These are phyloP conservation scores for Chaenocephalus aceratus DNA, from an alignment of 2,113 vertebrate genomes.

Conservation along the genomic window DNA sequence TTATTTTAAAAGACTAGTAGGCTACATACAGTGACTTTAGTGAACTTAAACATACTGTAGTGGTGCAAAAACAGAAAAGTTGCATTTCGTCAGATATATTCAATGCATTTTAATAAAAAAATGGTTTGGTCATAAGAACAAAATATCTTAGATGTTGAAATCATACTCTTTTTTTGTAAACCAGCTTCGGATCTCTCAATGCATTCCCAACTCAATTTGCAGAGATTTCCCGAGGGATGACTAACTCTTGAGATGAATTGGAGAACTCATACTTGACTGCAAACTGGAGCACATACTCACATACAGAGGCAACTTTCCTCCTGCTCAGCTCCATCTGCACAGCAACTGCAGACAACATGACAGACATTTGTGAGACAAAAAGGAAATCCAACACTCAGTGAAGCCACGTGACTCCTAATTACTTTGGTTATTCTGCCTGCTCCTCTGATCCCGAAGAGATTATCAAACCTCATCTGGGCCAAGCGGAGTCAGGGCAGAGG, in stretches of 20 bases:
- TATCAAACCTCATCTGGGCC: conserved; percentile 46
- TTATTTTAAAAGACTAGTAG: background rate
- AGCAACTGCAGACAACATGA: conserved; percentile 43
- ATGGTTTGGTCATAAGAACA: background rate
- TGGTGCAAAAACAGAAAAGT: conserved; percentile 4
- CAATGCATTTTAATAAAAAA: conserved; percentile 10
- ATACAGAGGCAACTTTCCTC: conserved; percentile 81
- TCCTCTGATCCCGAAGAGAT: conserved; percentile 62
- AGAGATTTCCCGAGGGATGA: conserved; percentile 46
- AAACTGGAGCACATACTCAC: conserved; percentile 70
- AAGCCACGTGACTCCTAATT: conserved; percentile 33
- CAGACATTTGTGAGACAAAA: conserved; percentile 7
- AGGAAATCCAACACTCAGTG: background rate
- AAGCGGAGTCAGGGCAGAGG: conserved; percentile 23
- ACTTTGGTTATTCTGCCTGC: conserved; percentile 27
- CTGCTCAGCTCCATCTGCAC: conserved; percentile 79
- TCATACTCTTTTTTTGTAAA: conserved; percentile 23
- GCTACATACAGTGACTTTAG: background rate
- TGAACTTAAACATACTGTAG: background rate
- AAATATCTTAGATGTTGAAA: background rate
- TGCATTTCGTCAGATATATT: background rate
- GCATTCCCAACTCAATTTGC: conserved; percentile 42
- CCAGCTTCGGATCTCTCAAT: conserved; percentile 22
- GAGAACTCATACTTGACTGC: conserved; percentile 19
- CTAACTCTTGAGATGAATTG: conserved; percentile 33